A percentile compares a stretch with the other conserved stretches of the same genome.
phyloP scores from a whole-genome alignment of 2,797 vertebrate species.

The Tarsius wallacei region DNA sequence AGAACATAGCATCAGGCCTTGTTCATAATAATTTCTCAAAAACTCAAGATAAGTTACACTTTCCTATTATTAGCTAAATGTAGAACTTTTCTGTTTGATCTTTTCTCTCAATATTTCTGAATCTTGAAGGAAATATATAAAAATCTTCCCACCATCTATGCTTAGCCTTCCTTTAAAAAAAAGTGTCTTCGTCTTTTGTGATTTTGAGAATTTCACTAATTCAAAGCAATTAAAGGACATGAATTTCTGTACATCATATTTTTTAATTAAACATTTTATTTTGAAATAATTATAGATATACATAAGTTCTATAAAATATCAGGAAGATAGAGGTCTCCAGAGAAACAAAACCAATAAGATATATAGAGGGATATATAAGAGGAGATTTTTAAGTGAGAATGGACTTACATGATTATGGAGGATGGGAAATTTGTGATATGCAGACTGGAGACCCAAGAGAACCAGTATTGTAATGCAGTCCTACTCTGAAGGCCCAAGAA shows the following conservation, averaged over 20 bases:
- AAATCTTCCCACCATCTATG: neutral
- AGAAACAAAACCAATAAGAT: neutral
- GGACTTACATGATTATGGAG: neutral
- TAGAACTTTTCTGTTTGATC: neutral
- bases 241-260: neutral
- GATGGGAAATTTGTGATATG: neutral
- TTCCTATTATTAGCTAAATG: neutral
- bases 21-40: neutral
- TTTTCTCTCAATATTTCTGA: neutral
- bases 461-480: neutral
- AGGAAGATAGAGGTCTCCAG: neutral
- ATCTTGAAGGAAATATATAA: constrained; percentile 18
- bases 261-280: constrained; percentile 20
- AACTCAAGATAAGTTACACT: neutral
- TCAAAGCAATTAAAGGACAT: neutral
- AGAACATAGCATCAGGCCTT: neutral
- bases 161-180: neutral
- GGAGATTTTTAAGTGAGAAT: neutral
- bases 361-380: neutral
- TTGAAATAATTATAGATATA: constrained; percentile 30
- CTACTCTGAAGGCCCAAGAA: neutral
- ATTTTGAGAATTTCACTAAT: constrained; percentile 33
- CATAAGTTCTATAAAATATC: neutral
- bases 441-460: neutral
- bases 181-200: neutral